Evolutionary conservation across 2,888 invertebrate species (phyloP).

Genomic region (Acleris emargana): DNA sequence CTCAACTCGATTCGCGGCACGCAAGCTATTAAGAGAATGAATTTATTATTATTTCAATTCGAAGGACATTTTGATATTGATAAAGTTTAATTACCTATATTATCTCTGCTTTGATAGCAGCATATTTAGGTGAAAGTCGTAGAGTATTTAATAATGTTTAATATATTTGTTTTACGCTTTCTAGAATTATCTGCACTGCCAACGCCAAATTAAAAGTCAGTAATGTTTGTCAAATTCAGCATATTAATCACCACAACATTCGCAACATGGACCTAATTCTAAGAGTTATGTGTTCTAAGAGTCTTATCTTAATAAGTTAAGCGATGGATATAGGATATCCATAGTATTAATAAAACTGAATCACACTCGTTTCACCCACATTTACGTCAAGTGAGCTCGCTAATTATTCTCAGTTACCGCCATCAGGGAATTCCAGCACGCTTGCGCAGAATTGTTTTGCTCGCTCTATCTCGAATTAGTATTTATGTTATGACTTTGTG

Average conservation of each 20-base stretch:
- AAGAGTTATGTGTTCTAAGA: no score
- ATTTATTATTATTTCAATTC: constrained; percentile 19
- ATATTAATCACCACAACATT: no score
- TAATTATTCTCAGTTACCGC: constrained; percentile 13
- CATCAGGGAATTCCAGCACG: constrained; percentile 17
- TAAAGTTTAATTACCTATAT: constrained; percentile 19
- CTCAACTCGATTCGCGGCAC: constrained; percentile 2
- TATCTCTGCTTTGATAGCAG: constrained; percentile 3
- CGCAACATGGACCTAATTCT: no score
- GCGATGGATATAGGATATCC: no score
- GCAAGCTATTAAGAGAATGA: constrained; percentile 15
- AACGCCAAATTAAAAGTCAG: background rate
- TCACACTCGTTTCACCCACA: background rate
- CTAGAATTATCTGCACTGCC: background rate
- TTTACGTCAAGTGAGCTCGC: background rate
- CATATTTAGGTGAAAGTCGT: constrained; percentile 28
- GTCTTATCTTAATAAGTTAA: no score
- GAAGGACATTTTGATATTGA: constrained; percentile 25
- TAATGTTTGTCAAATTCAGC: background rate
- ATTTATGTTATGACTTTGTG: constrained; percentile 10
- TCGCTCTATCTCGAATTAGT: constrained; percentile 9
- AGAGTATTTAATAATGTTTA: background rate
- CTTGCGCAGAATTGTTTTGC: constrained; percentile 4
- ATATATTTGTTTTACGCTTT: background rate
- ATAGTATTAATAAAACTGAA: no score